Evolutionary conservation across 2,888 invertebrate species (phyloP).

Genomic region (Andrena dorsata): DNA sequence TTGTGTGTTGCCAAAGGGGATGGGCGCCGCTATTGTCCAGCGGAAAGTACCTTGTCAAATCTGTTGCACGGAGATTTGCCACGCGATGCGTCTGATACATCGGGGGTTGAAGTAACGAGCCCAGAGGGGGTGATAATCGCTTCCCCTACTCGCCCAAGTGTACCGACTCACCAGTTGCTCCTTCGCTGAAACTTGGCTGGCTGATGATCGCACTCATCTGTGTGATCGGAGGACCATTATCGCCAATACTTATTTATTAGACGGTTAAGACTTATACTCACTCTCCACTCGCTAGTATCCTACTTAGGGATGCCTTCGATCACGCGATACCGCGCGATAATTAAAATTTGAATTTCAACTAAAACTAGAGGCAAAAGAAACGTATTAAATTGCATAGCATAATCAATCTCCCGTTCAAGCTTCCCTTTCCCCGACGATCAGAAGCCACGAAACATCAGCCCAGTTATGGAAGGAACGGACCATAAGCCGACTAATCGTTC

Average conservation of each 20-base stretch:
- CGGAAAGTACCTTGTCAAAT: conserved; percentile 80
- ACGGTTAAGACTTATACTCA: not conserved
- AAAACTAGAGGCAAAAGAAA: too few species aligned
- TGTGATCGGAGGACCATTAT: conserved; percentile 2
- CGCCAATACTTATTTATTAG: not conserved
- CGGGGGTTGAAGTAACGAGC: conserved; percentile 62
- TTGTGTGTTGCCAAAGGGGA: conserved; percentile 67
- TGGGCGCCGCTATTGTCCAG: conserved; percentile 56
- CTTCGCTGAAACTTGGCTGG: conserved; percentile 22
- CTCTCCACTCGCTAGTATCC: not conserved
- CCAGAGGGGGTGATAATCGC: conserved; percentile 70
- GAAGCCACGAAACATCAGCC: not conserved
- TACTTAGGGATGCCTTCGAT: too few species aligned
- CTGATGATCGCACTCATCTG: not conserved
- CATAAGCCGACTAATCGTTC: conserved; percentile 18
- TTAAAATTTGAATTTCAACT: too few species aligned
- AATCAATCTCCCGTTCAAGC: too few species aligned
- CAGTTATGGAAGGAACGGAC: not conserved
- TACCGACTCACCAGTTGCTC: conserved; percentile 58
- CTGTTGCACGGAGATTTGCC: conserved; percentile 81
- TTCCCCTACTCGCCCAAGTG: conserved; percentile 40
- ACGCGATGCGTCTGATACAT: conserved; percentile 74
- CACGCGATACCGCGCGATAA: too few species aligned
- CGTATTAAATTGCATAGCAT: too few species aligned
- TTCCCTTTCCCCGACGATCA: too few species aligned